Conservation (phyloP, 2,113 vertebrate species). For the Gobiocypris rarus region DNA sequence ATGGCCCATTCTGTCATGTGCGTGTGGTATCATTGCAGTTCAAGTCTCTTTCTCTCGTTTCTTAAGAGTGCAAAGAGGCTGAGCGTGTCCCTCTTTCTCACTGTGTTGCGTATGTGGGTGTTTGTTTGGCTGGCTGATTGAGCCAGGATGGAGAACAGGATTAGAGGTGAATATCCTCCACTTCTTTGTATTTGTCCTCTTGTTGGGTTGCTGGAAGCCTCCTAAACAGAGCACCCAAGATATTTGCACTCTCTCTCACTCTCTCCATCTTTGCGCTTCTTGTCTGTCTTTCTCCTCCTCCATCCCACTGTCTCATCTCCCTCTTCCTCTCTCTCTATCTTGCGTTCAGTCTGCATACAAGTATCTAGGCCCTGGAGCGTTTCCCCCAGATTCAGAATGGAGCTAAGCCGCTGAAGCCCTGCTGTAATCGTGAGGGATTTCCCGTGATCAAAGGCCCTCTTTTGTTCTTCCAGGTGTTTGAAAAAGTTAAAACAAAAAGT, state of each 20-base stretch:
- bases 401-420: slow-evolving; percentile 60
- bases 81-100: slow-evolving; percentile 33
- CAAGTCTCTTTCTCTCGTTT: slow-evolving; percentile 28
- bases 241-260: slow-evolving; percentile 42
- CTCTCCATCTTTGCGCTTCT: slow-evolving; percentile 46
- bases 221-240: slow-evolving; percentile 27
- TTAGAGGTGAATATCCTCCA: slow-evolving; percentile 47
- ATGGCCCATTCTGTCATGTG: slow-evolving; percentile 9
- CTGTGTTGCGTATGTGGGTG: slow-evolving; percentile 27
- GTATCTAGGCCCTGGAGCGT: slow-evolving; percentile 54
- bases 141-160: slow-evolving; percentile 52
- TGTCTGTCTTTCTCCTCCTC: slow-evolving; percentile 52
- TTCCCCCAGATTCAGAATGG: slow-evolving; percentile 23
- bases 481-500: slow-evolving; percentile 74
- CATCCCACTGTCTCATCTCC: not conserved
- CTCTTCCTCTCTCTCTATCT: slow-evolving; percentile 1
- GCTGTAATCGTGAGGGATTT: slow-evolving; percentile 74
- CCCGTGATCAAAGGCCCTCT: slow-evolving; percentile 77
- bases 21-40: slow-evolving; percentile 7
- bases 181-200: slow-evolving; percentile 39
- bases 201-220: slow-evolving; percentile 26
- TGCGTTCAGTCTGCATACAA: slow-evolving; percentile 43
- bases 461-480: slow-evolving; percentile 79
- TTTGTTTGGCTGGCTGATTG: slow-evolving; percentile 51
- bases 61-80: slow-evolving; percentile 39